Conservation (phyloP, 2,113 vertebrate species). For the Sebastes fasciatus region DNA sequence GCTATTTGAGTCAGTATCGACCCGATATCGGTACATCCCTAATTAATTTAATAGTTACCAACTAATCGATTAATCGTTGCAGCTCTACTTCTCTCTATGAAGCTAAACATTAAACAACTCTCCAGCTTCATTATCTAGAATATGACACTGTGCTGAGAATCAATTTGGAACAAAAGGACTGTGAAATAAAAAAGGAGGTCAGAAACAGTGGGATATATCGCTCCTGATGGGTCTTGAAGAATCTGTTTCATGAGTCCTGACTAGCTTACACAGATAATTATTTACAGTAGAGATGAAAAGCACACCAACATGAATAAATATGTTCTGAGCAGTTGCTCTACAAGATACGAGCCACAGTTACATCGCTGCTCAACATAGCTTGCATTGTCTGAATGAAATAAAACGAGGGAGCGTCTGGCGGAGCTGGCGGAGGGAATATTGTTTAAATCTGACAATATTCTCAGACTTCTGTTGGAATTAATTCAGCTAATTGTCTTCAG, state of each 20-base stretch:
- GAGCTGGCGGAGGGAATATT: constrained; percentile 74
- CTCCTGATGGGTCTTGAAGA: neutral
- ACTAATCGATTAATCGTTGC: too few species aligned
- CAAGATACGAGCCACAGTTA: constrained; percentile 70
- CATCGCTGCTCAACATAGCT: constrained; percentile 67
- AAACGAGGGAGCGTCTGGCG: constrained; percentile 69
- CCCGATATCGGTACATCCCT: too few species aligned
- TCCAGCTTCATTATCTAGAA: neutral
- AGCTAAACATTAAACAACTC: neutral
- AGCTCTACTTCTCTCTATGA: neutral
- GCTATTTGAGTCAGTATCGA: too few species aligned
- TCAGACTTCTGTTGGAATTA: constrained; percentile 85
- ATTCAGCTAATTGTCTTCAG: constrained; percentile 88
- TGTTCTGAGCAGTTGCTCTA: constrained; percentile 67
- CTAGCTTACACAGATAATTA: constrained; percentile 56
- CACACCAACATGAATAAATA: constrained; percentile 68
- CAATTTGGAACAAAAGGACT: neutral
- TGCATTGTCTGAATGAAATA: constrained; percentile 71
- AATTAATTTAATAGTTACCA: too few species aligned
- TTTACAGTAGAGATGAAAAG: constrained; percentile 62
- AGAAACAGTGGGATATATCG: neutral
- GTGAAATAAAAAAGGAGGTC: neutral
- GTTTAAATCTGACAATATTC: constrained; percentile 83
- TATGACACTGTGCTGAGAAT: neutral
- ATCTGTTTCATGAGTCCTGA: constrained; percentile 26